Percentiles rank a stretch among this genome's conserved stretches.
Conservation (phyloP, 2,888 invertebrate genomes). For the Geotrupes spiniger region DNA sequence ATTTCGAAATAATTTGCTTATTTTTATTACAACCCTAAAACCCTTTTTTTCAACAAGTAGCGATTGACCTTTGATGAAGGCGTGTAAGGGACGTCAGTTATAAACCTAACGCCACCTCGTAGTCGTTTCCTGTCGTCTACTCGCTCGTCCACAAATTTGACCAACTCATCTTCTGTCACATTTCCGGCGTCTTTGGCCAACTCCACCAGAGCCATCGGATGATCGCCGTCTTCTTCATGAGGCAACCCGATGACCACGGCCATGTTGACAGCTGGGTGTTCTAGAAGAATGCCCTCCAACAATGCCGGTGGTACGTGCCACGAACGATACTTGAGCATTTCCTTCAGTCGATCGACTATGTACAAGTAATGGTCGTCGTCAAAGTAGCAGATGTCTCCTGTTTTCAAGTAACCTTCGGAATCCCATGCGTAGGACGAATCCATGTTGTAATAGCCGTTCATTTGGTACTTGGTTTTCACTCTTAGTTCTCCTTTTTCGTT, state of each 20-base stretch:
- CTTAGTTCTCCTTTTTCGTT: conserved; percentile 52
- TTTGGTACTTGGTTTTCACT: conserved; percentile 13
- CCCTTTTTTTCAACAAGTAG: too few relatives aligned
- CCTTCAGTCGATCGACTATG: conserved; percentile 54
- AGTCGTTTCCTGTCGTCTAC: conserved; percentile 27
- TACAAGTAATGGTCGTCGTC: conserved; percentile 53
- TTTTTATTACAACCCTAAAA: too few relatives aligned
- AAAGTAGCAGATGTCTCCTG: conserved; percentile 54
- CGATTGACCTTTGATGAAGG: too few relatives aligned
- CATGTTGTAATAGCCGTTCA: conserved; percentile 24
- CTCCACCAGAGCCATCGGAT: conserved; percentile 65
- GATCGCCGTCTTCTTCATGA: conserved; percentile 65
- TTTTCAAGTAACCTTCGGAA: conserved; percentile 52
- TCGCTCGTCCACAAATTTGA: conserved; percentile 23
- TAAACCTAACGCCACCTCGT: too few relatives aligned
- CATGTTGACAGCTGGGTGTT: conserved; percentile 54
- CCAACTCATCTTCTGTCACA: conserved; percentile 52
- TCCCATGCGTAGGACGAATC: conserved; percentile 47
- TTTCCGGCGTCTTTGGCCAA: conserved; percentile 52
- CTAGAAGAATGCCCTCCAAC: conserved; percentile 37
- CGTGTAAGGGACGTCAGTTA: too few relatives aligned
- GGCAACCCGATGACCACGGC: conserved; percentile 78
- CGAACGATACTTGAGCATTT: conserved; percentile 53
- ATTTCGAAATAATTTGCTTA: too few relatives aligned
- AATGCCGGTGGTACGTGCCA: conserved; percentile 50